A percentile compares a stretch with the other conserved stretches of the same genome.
Conservation (phyloP, 1,140 invertebrate genomes). For the Solenopsis invicta region DNA sequence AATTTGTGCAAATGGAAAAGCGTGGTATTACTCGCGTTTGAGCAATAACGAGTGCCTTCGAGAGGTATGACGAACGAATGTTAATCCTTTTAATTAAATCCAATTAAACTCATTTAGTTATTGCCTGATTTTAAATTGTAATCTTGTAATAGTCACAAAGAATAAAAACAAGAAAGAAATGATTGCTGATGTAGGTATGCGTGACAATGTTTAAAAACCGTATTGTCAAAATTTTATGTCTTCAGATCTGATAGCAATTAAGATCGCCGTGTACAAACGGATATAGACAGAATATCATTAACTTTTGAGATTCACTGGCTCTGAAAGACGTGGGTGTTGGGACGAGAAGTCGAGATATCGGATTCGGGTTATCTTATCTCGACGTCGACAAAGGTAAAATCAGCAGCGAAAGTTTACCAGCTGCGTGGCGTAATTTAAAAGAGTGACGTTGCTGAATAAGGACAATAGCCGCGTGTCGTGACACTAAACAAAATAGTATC, state of each 20-base stretch:
- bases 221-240: neutral
- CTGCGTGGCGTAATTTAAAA: conserved; percentile 62
- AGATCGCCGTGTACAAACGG: conserved; percentile 25
- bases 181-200: too few relatives aligned
- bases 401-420: conserved; percentile 19
- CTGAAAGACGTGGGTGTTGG: neutral
- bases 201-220: neutral
- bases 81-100: neutral
- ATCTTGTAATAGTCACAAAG: neutral
- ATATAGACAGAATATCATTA: conserved; percentile 49
- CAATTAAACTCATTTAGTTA: neutral
- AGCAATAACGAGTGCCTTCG: neutral
- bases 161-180: conserved; percentile 3
- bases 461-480: conserved; percentile 40
- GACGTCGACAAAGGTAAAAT: conserved; percentile 24
- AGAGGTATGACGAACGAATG: neutral
- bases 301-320: conserved; percentile 29
- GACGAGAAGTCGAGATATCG: neutral
- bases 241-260: conserved; percentile 37
- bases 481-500: conserved; percentile 48
- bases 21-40: neutral
- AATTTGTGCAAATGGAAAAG: conserved; percentile 19
- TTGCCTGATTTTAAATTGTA: neutral
- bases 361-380: conserved; percentile 25
- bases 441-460: conserved; percentile 69